phyloP scores from a whole-genome alignment of 2,888 invertebrate species.

The Hofmannophila pseudospretella region DNA sequence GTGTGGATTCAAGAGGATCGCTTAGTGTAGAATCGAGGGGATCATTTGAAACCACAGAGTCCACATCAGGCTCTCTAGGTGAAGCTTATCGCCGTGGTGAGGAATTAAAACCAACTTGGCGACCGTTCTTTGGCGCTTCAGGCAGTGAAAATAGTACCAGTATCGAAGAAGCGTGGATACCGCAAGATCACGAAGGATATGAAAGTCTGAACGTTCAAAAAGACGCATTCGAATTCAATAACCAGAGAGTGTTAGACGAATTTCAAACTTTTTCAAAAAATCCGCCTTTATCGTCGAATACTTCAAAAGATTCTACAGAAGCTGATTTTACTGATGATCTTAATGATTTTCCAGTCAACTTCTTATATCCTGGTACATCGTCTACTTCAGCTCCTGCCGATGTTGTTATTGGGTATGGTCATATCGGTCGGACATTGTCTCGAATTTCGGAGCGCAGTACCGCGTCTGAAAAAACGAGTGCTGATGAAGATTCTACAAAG shows the following conservation, averaged over 20 bases:
- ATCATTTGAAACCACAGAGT: conserved; percentile 84
- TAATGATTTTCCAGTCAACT: conserved; percentile 85
- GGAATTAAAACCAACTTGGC: conserved; percentile 88
- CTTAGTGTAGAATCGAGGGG: conserved; percentile 84
- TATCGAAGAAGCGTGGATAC: conserved; percentile 89
- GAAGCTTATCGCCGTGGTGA: conserved; percentile 82
- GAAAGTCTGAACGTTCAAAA: conserved; percentile 69
- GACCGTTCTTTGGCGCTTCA: conserved; percentile 87
- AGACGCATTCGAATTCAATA: conserved; percentile 65
- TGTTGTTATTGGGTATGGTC: conserved; percentile 83
- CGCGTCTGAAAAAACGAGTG: conserved; percentile 91
- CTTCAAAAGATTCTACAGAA: conserved; percentile 77
- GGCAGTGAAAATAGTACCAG: conserved; percentile 90
- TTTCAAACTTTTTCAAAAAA: conserved; percentile 71
- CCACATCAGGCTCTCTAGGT: conserved; percentile 86
- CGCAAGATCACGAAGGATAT: conserved; percentile 84
- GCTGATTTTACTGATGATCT: conserved; percentile 86
- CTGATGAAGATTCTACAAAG: conserved; percentile 91
- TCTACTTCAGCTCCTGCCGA: conserved; percentile 80
- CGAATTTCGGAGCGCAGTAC: conserved; percentile 93
- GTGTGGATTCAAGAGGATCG: conserved; percentile 80
- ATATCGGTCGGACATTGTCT: conserved; percentile 88
- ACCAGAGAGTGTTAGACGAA: conserved; percentile 66
- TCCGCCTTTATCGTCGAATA: conserved; percentile 66
- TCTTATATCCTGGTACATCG: conserved; percentile 83